Evolutionary conservation across 2,888 invertebrate genomes (phyloP).

Genomic region (Drosophila nigritarsus): DNA sequence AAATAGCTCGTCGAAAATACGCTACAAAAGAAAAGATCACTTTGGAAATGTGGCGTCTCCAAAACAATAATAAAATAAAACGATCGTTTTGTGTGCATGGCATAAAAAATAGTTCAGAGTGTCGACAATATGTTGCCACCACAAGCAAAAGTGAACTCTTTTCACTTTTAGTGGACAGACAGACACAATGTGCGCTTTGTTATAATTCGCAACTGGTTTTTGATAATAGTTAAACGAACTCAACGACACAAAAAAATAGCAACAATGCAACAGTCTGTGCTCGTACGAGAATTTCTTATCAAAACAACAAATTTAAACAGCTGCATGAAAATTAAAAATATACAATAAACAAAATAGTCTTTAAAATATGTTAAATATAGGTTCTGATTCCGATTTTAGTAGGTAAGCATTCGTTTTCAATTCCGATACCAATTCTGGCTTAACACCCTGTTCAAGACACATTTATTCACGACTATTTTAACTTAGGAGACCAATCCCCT

Average conservation of each 20-base stretch:
- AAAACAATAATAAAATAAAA: conserved; percentile 18
- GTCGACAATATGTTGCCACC: conserved; percentile 27
- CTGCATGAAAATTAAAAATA: not conserved
- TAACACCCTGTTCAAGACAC: not conserved
- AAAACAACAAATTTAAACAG: not conserved
- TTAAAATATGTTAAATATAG: too few relatives aligned
- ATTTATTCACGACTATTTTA: not conserved
- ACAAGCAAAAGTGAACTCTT: conserved; percentile 37
- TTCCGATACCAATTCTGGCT: not conserved
- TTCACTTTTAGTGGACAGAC: conserved; percentile 14
- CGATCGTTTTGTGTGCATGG: conserved; percentile 38
- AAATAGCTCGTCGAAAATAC: conserved; percentile 35
- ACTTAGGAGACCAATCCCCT: too few relatives aligned
- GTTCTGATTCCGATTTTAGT: too few relatives aligned
- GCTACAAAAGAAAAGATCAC: conserved; percentile 44
- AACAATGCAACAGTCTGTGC: not conserved
- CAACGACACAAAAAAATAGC: not conserved
- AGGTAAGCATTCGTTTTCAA: too few relatives aligned
- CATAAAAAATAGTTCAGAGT: conserved; percentile 33
- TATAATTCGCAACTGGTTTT: conserved; percentile 30
- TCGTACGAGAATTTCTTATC: not conserved
- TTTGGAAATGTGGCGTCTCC: conserved; percentile 33
- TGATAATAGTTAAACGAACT: not conserved
- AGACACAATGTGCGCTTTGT: conserved; percentile 18
- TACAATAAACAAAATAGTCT: not conserved